Percentiles rank a stretch among this genome's conserved stretches.
Conservation (phyloP, 2,888 invertebrate species). For the Iphiclides podalirius region DNA sequence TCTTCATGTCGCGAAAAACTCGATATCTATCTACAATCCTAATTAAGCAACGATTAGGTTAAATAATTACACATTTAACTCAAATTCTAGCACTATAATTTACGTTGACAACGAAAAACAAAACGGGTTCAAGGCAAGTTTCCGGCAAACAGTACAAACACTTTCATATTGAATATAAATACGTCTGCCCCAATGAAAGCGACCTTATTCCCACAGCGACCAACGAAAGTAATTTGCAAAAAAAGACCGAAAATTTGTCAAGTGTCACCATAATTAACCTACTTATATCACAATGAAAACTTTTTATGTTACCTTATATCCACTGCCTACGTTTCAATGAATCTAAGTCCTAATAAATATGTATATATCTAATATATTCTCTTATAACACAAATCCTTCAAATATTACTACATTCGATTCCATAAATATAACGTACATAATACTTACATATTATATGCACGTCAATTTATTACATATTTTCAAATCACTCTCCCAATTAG, state of each 20-base stretch:
- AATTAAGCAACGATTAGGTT: constrained; percentile 1
- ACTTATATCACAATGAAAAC: no score
- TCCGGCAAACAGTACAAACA: constrained; percentile 11
- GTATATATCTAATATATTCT: no score
- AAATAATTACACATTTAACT: neutral
- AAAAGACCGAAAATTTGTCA: neutral
- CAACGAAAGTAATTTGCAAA: neutral
- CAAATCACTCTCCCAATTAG: constrained; percentile 62
- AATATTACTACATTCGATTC: no score
- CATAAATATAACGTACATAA: no score
- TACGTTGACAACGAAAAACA: constrained; percentile 11
- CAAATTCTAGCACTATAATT: constrained; percentile 2
- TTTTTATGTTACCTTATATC: no score
- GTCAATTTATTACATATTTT: constrained; percentile 25
- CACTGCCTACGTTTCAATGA: no score
- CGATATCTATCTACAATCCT: no score
- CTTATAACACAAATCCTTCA: no score
- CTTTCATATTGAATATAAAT: constrained; percentile 6
- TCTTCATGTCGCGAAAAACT: no score
- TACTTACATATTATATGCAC: no score
- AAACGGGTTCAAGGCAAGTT: constrained; percentile 11
- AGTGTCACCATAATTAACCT: neutral
- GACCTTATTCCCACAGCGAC: constrained; percentile 13
- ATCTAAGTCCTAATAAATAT: no score
- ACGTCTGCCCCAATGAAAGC: neutral